Evolutionary conservation across 2,888 invertebrate species (phyloP), one percentile per base, ranked within the genome.

Genomic region (Pheosia tremula): DNA sequence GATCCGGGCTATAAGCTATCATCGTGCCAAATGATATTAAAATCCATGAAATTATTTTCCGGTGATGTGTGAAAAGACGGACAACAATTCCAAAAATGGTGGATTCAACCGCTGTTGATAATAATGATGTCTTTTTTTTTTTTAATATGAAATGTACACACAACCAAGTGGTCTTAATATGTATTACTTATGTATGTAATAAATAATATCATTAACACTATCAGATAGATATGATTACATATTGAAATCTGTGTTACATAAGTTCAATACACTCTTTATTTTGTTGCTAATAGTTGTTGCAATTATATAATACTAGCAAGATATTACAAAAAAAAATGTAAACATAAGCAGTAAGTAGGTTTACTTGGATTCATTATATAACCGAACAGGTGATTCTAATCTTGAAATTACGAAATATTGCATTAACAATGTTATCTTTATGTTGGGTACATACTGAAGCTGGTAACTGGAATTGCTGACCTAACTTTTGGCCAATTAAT

Each of bases 161-260:
- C n/a, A n/a, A 9, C 8, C 47, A 11, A 47, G 3, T 9, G 5
- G 5, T 50, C 24, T 50, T 50, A 24, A 4, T 50, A 50, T 3
- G 7, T 3, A 50, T 24, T 24, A 47, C 8, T n/a, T 24, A 24
- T 24, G 24, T 24, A 24, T 24, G 24, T 24, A 24, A 24, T 24
- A 24, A 24, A 24, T 24, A 24, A 24, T 24, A 24, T 24, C 24
- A 24, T 47, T 47, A 47, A 56, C 47, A 6, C 58, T 58, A 54
- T 47, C 56, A 52, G 47, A 50, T 10, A 53, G 53, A 53, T 53
- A 53, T 53, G 53, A 53, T 53, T 11, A 53, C 37, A 37, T 8
- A 53, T 37, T 53, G 9, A 11, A 53, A 53, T 53, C 53, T 53
- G 37, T 53, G 52, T 37, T 37, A 37, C 10, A 53, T 53, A 53